Evolutionary conservation across 1,140 invertebrate genomes (phyloP).

Genomic region (Drosophila sp.): DNA sequence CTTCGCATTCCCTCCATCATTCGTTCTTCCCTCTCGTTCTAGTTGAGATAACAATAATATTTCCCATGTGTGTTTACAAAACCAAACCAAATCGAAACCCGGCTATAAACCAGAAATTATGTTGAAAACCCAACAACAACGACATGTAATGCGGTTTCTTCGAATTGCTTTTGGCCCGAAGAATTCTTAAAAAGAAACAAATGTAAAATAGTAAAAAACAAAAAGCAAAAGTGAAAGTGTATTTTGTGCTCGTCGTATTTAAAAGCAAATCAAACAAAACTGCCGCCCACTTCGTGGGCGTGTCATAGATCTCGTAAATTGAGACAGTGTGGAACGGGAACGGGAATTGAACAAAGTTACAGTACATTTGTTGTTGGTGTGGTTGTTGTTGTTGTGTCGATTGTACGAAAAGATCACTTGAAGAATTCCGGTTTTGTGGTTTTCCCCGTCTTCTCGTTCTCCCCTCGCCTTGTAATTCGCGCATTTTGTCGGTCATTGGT

Average conservation of each 20-base stretch:
- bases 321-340: constrained; percentile 24
- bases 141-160: constrained; percentile 43
- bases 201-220: constrained; percentile 10
- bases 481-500: constrained; percentile 80
- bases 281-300: constrained; percentile 44
- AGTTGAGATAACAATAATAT: constrained; percentile 14
- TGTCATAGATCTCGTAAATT: constrained; percentile 28
- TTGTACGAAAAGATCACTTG: constrained; percentile 78
- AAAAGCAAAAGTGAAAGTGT: constrained; percentile 73
- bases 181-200: constrained; percentile 57
- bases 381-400: constrained; percentile 40
- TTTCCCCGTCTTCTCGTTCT: constrained; percentile 45
- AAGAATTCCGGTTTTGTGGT: constrained; percentile 79
- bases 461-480: constrained; percentile 31
- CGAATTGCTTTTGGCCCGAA: constrained; percentile 49
- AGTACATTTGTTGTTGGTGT: constrained; percentile 49
- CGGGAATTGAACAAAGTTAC: constrained; percentile 43
- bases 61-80: constrained; percentile 49
- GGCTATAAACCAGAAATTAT: constrained; percentile 56
- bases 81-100: constrained; percentile 46
- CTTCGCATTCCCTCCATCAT: constrained; percentile 1
- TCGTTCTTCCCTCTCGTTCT: constrained; percentile 10
- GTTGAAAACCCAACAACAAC: constrained; percentile 41
- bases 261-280: constrained; percentile 34
- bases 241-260: constrained; percentile 41